Evolutionary conservation across 2,888 invertebrate genomes (phyloP), one percentile per base, ranked within the genome.

Genomic region (Thereva unica): DNA sequence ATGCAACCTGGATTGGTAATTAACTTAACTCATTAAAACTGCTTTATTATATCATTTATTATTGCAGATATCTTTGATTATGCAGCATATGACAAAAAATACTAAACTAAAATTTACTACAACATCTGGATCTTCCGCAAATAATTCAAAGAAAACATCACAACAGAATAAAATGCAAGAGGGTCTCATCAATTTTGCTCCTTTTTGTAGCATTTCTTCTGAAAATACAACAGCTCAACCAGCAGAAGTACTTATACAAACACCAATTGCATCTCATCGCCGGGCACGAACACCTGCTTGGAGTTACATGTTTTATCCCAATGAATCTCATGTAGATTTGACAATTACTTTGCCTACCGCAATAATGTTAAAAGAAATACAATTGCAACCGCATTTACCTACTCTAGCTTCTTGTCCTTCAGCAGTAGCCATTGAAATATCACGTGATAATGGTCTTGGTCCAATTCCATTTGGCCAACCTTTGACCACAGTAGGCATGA

Each of bases 241-340:
- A 1, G 92, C 95, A 0, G 94, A 95, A 79, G 90, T 93, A 68
- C 84, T 97, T 44, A 90, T 97, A 71, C 90, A 92, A 77, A 87
- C 90, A 61, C 86, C 88, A 1, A 86, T 86, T 71, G 89, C 92
- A 0, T 90, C 93, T 3, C 91, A 92, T 75, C 85, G 94, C 49
- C 84, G 96, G 47, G 92, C 94, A 34, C 86, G 95, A 68, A 91
- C 93, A 1, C 92, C 96, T 4, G 91, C 95, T n/a, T 97, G 96
- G 96, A 91, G 92, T 40, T 95, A 96, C 82, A 93, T 96, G 83
- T 97, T 95, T 83, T 95, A 93, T 82, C 92, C 93, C 40, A 88
- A 89, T 73, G 94, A 95, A 81, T 90, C 90, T 45, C 93, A 92
- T 82, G 90, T 96, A 0, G 95, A 96, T 78, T 84, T 97, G 52